Evolutionary conservation across 64 coral and sea anemone genomes (phyloP), one percentile per base, ranked within the genome.

Genomic region (Platygyra sinensis): DNA sequence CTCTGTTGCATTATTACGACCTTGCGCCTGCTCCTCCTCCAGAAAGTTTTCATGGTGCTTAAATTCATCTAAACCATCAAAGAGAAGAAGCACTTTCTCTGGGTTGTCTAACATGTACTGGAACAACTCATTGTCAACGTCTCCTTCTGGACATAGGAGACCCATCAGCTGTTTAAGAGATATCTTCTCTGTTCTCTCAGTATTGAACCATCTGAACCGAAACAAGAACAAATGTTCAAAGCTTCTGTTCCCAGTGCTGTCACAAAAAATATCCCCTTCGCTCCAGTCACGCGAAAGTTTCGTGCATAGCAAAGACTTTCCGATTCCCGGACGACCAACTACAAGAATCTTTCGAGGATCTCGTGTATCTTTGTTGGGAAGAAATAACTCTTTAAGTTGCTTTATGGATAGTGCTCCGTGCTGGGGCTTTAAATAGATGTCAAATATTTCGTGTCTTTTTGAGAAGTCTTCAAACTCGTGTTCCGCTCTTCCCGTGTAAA

Each of bases 1-100:
- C 10, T 72, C 83, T 72, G 46, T 55, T 25, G 19, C 15, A 18
- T 38, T 65, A 39, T 89, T 79, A 14, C 30, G 11, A 20, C 9
- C 27, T 30, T 39, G 19, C 30, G 24, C 38, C 10, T 38, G 17
- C 51, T 67, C 62, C 11, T 79, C 30, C 29, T 33, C 14, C 17
- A 60, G 27, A 31, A 52, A 78, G 25, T 32, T 49, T 78, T 71
- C 30, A 76, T 54, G 74, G 75, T 89, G 10, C 9, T 89, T 78
- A 11, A 76, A 88, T 61, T 87, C 86, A 89, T 89, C 87, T 10
- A 89, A 80, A 19, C 87, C 87, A 62, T 89, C 87, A 89, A 90
- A 90, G 19, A 90, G 52, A 65, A 90, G 39, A 22, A 90, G 33
- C 12, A 90, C 57, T 54, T 46, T 72, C 12, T 87, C 69, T 20